Evolutionary conservation across 2,888 invertebrate species (phyloP).

Genomic region (Chaetogeoica ovagalla): DNA sequence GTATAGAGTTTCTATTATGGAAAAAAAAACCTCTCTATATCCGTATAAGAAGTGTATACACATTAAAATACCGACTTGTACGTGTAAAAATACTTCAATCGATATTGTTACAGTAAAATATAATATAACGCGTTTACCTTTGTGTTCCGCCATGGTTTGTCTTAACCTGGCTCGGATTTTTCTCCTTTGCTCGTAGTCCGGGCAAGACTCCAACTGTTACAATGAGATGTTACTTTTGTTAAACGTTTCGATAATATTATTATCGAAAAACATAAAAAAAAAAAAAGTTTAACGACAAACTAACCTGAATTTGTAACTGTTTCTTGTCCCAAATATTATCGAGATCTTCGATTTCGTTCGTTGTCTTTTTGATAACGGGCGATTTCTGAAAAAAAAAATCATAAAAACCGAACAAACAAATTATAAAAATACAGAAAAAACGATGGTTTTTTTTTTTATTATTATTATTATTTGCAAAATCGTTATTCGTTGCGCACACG

Average conservation of each 20-base stretch:
- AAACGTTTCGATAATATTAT: too few species aligned
- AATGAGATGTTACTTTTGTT: neutral
- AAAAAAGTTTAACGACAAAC: constrained; percentile 57
- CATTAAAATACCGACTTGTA: too few species aligned
- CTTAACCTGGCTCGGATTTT: constrained; percentile 78
- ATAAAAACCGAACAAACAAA: neutral
- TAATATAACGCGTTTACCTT: constrained; percentile 66
- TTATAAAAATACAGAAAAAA: too few species aligned
- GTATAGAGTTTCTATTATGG: too few species aligned
- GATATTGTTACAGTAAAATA: too few species aligned
- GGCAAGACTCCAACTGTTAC: constrained; percentile 76
- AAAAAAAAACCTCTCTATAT: too few species aligned
- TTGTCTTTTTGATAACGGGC: constrained; percentile 56
- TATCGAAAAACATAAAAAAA: too few species aligned
- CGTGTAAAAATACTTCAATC: too few species aligned
- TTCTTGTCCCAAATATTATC: constrained; percentile 79
- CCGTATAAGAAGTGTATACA: too few species aligned
- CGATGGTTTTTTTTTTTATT: neutral
- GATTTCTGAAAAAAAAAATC: constrained; percentile 31
- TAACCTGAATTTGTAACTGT: constrained; percentile 72
- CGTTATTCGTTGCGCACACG: too few species aligned
- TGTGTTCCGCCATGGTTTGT: constrained; percentile 82
- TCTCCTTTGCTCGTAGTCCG: constrained; percentile 84
- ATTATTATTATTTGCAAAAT: neutral
- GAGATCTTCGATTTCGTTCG: constrained; percentile 66